Evolutionary conservation across 1,140 invertebrate genomes (phyloP).

Genomic region (Diorhabda elongata): DNA sequence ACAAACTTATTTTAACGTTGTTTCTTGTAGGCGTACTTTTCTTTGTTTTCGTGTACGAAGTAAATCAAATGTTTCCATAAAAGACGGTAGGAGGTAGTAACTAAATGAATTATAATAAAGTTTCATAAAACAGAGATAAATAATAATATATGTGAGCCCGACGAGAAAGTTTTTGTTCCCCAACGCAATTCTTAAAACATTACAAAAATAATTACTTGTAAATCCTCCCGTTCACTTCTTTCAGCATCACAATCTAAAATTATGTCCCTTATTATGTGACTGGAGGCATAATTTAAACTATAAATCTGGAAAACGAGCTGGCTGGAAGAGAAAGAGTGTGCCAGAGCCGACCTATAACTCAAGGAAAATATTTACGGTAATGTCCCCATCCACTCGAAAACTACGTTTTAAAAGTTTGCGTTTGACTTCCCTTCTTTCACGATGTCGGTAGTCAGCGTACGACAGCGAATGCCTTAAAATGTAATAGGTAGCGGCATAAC

Average conservation of each 20-base stretch:
- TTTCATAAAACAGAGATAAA: no score
- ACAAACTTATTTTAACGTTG: no score
- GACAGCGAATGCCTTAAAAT: not conserved
- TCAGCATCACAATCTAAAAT: not conserved
- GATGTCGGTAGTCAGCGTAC: not conserved
- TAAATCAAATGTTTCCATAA: no score
- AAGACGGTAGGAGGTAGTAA: no score
- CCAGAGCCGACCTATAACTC: not conserved
- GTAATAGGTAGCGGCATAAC: not conserved
- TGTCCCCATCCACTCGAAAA: not conserved
- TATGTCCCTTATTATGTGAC: not conserved
- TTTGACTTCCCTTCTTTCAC: not conserved
- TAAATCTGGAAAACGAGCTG: not conserved
- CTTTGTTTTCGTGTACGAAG: no score
- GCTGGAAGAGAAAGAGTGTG: not conserved
- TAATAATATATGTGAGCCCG: no score
- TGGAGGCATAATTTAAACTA: not conserved
- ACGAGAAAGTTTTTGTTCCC: no score
- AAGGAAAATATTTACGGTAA: slow-evolving; percentile 1
- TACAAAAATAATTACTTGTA: not conserved
- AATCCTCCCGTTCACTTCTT: not conserved
- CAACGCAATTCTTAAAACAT: not conserved
- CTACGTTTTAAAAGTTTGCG: not conserved
- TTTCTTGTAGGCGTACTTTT: no score
- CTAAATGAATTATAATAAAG: no score